Percentiles rank a stretch among this genome's conserved stretches.
Evolutionary conservation across 2,113 vertebrate species (phyloP).

Genomic region (Chrysochloris asiatica): DNA sequence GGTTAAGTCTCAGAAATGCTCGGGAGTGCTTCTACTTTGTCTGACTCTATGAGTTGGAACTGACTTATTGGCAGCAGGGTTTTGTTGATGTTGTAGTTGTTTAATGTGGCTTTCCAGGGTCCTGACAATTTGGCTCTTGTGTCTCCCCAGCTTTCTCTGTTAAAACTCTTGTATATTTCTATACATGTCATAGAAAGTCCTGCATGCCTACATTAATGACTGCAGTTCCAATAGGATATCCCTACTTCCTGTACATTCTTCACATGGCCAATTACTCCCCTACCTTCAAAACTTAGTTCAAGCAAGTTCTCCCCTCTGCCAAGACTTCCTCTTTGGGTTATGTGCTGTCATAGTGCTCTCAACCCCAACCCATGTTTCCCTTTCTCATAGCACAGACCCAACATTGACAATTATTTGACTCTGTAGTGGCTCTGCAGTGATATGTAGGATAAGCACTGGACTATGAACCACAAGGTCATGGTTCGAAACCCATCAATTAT

Average conservation of each 20-base stretch:
- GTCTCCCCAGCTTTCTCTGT: background rate
- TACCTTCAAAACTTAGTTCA: background rate
- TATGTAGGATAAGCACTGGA: too few relatives aligned
- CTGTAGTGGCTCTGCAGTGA: too few relatives aligned
- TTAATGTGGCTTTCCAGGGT: background rate
- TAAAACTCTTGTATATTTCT: background rate
- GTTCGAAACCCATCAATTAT: too few relatives aligned
- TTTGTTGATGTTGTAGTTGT: too few relatives aligned
- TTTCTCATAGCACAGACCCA: too few relatives aligned
- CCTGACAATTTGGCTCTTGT: background rate
- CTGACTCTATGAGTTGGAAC: too few relatives aligned
- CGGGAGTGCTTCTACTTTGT: too few relatives aligned
- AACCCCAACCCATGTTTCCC: background rate
- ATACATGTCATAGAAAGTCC: background rate
- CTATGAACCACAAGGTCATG: too few relatives aligned
- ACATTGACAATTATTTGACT: background rate
- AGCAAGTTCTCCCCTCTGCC: background rate
- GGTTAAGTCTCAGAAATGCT: too few relatives aligned
- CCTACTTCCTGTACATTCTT: background rate
- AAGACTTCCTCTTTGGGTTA: background rate
- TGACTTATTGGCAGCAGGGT: too few relatives aligned
- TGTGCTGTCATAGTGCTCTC: too few relatives aligned
- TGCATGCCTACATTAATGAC: background rate
- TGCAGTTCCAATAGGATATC: background rate
- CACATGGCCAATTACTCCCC: background rate